Evolutionary conservation across 2,113 vertebrate genomes (phyloP), one percentile per base, ranked within the genome.

Genomic region (Heterocephalus glaber): DNA sequence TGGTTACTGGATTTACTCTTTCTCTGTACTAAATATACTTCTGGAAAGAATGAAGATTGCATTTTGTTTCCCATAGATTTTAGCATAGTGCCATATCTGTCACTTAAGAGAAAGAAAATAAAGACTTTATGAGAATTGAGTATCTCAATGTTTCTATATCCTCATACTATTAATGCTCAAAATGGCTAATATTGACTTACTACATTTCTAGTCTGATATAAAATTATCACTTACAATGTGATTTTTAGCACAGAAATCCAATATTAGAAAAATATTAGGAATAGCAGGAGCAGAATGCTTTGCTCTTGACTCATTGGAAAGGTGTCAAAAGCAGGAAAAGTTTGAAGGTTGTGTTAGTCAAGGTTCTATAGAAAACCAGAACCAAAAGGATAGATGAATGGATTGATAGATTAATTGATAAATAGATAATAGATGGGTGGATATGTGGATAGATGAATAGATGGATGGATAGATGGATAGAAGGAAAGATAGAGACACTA

Each of bases 21-120:
- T n/a, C n/a, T n/a, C n/a, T n/a, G 5, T n/a, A 86, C 56, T 94
- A 86, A 79, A 47, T 22, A 76, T 6, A 49, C 10, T 93, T 90
- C 17, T 33, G 65, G 58, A 76, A 72, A 83, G 35, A 72, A 68
- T 82, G 52, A 88, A n/a, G 13, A 54, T 68, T 81, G 11, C 38
- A 61, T 80, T 89, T 89, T 85, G 49, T 96, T 95, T 96, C 28
- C 12, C 28, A 49, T 41, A 86, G 65, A 5, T 81, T 88, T 94
- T 90, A 90, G 19, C n/a, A 86, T 79, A 58, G 6, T 49, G 28
- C 22, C 35, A n/a, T 22, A 5, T 56, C 30, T 96, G 16, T 2
- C 33, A 81, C 20, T 44, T 81, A 38, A 10, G 82, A 81, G 49
- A 44, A 30, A 68, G 38, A 82, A 94, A 81, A 30, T 60, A 52